Evolutionary conservation across 2,113 vertebrate genomes (phyloP).

Genomic region (Origma solitaria): DNA sequence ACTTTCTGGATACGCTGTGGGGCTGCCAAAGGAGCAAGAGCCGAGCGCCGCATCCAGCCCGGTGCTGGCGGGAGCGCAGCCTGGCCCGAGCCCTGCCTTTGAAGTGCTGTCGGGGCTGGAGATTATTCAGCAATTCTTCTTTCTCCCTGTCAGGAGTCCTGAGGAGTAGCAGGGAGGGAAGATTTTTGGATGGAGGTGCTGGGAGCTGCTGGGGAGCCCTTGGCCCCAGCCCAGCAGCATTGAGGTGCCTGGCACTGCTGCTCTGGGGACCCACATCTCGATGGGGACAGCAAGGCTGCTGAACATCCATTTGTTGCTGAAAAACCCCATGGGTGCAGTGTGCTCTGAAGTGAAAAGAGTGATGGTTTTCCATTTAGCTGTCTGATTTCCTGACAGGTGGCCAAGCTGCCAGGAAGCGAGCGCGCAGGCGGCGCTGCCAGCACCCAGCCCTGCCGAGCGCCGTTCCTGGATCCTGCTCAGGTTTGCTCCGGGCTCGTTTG

Average conservation of each 20-base stretch:
- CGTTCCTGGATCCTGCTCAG: background rate
- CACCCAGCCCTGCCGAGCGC: background rate
- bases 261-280: accelerated
- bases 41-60: background rate
- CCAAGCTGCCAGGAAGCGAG: background rate
- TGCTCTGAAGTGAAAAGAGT: background rate
- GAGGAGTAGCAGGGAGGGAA: background rate
- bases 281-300: accelerated
- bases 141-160: background rate
- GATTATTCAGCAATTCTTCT: slow-evolving; percentile 6
- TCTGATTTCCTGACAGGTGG: background rate
- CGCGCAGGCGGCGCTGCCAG: accelerated
- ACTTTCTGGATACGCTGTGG: background rate
- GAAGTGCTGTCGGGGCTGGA: background rate
- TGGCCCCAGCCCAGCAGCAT: accelerated
- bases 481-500: background rate
- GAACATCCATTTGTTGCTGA: background rate
- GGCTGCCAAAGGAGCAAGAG: slow-evolving; percentile 29
- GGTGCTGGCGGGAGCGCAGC: background rate
- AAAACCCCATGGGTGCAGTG: accelerated
- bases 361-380: background rate
- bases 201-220: background rate
- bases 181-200: background rate
- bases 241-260: background rate
- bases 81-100: background rate